These are phyloP conservation scores for Pollimyrus isidori DNA, from an alignment of 2,113 vertebrate genomes.

Conservation along the genomic window DNA sequence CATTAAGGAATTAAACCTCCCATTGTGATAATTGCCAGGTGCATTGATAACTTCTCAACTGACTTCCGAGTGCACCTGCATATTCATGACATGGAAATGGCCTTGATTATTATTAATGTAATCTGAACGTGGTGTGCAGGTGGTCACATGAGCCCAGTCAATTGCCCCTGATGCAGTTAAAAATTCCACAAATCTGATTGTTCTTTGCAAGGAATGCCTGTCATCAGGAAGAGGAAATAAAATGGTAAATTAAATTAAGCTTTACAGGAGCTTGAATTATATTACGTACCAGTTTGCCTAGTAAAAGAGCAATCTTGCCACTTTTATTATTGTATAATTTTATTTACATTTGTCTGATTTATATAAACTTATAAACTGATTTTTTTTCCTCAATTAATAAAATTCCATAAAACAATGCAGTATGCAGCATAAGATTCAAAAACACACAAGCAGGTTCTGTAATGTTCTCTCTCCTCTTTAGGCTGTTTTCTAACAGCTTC, in stretches of 20 bases:
- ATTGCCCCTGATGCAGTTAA: slow-evolving; percentile 34
- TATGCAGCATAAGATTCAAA: neutral
- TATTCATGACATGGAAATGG: slow-evolving; percentile 48
- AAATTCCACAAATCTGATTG: slow-evolving; percentile 39
- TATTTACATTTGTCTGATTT: neutral
- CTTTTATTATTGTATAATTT: neutral
- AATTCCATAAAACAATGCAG: neutral
- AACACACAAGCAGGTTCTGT: neutral
- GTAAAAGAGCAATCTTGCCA: neutral
- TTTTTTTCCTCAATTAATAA: neutral
- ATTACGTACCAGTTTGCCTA: slow-evolving; percentile 2
- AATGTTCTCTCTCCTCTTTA: neutral
- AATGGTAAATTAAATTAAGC: slow-evolving; percentile 31
- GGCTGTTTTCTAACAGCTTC: neutral
- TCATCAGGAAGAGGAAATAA: slow-evolving; percentile 26
- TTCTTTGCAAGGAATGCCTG: slow-evolving; percentile 25
- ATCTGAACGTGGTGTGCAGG: slow-evolving; percentile 32
- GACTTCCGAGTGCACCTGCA: slow-evolving; percentile 46
- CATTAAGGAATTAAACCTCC: slow-evolving; percentile 48
- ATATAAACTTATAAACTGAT: neutral
- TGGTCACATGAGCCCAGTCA: slow-evolving; percentile 33
- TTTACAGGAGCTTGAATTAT: slow-evolving; percentile 8
- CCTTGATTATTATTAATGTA: slow-evolving; percentile 49
- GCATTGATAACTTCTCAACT: slow-evolving; percentile 50
- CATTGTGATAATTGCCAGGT: slow-evolving; percentile 40